Evolutionary conservation across 2,888 invertebrate species (phyloP), one percentile per base, ranked within the genome.

Genomic region (Tinea trinotella): DNA sequence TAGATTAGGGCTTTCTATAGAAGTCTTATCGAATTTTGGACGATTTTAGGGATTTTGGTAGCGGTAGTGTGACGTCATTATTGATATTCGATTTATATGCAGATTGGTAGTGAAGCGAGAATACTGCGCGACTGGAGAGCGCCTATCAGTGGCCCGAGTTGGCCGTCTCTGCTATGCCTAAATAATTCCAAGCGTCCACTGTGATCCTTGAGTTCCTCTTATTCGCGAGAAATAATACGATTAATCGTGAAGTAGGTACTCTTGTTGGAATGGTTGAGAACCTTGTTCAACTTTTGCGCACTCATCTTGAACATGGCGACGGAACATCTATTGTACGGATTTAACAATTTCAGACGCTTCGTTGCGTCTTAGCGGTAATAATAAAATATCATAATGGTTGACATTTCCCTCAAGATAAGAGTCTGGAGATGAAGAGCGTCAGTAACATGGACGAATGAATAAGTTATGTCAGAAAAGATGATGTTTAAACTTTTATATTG

Each of bases 11-110:
- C 75, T 75, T 83, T 81, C 81, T 78, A 73, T 70, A 74, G 74
- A 70, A 69, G 70, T 76, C 76, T 85, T 84, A 84, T 83, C 82
- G 78, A 79, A 80, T 83, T 83, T 79, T 71, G 78, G 79, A 76
- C 74, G 81, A 79, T 81, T 78, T 84, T 81, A 67, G 75, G 79
- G 71, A 74, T 77, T 80, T 82, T 77, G 54, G 57, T 57, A 58
- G 74, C 75, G 77, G 78, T 76, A 70, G 76, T 74, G 56, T 59
- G 75, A 77, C 76, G 76, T 81, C 80, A 84, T 84, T 83, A 84
- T 81, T 78, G 79, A 76, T 80, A 83, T 80, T 78, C 85, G 82
- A 87, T 87, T 84, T 85, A 85, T 84, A 86, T 87, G 86, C 82
- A 87, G 83, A 87, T 86, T 80, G 71, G 63, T 62, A 73, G 70